Base-by-base conservation (phyloP, 2,113 vertebrate genomes). In the Gorsachius goisagi region DNA sequence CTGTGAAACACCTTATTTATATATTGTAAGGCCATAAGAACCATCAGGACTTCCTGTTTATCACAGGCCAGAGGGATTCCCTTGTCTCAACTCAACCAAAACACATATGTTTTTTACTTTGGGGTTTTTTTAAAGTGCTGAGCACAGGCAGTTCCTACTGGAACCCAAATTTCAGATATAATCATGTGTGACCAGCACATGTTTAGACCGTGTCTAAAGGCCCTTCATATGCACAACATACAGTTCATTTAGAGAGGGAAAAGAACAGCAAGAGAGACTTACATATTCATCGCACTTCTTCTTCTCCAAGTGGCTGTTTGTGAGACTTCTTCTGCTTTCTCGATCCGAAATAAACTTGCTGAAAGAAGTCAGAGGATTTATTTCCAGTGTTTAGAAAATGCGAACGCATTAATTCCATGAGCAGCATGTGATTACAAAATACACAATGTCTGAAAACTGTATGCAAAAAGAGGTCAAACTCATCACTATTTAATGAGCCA, bases 271-370 rank as follows among this genome's bases (percentile, higher is more conserved):
- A 80, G 55, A 75, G 37, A 74, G 24, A 98, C 98, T 98, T 98
- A 98, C 98, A 76, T 98, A 98, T 90, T 98, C 98, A 82, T 98
- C 98, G 0, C 98, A 98, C 94, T 98, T 98, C 97, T 98, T 98
- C 96, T 98, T 98, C 93, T 98, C 98, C 95, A 98, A 86, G 75
- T 98, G 97, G 85, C 98, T 98, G 95, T 98, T 98, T 15, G 98
- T 98, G 81, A 98, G 98, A 92, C 98, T 98, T 97, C 97, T 97
- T 97, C 98, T 98, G 89, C 98, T 98, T 95, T 98, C 98, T 24
- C 98, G 97, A 53, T 98, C 98, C 30, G 97, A 98, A 97, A 98
- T 98, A 96, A 98, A 98, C 71, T 98, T 98, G 95, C 98, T 98
- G 97, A 82, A 98, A 98, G 87, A 97, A 89, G 81, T 33, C n/a